A percentile compares a stretch with the other conserved stretches of the same genome.
phyloP scores from a whole-genome alignment of 2,113 vertebrate species.

The Ascaphus truei region DNA sequence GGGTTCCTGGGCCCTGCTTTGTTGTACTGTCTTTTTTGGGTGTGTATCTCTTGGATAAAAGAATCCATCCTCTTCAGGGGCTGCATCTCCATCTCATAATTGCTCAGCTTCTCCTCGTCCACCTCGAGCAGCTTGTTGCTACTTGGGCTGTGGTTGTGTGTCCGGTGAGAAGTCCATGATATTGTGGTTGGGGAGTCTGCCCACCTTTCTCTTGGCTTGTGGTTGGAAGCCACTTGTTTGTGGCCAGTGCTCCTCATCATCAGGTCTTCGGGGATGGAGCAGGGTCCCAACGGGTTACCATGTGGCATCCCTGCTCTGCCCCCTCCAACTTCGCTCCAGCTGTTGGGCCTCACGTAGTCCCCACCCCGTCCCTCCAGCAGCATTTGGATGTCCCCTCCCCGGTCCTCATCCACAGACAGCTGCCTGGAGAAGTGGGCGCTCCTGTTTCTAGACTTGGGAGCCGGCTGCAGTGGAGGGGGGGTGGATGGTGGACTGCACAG shows the following conservation, averaged over 20 bases:
- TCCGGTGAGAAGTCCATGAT: constrained; percentile 83
- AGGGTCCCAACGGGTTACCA: constrained; percentile 65
- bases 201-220: constrained; percentile 85
- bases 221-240: constrained; percentile 76
- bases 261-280: constrained; percentile 73
- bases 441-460: constrained; percentile 69
- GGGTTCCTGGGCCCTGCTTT: constrained; percentile 54
- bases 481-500: constrained; percentile 77
- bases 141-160: constrained; percentile 79
- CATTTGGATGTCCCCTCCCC: constrained; percentile 89
- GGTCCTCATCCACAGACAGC: constrained; percentile 81
- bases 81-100: constrained; percentile 92
- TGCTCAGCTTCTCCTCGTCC: constrained; percentile 81
- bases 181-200: constrained; percentile 70
- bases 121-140: constrained; percentile 78
- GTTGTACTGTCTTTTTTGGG: constrained; percentile 66
- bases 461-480: constrained; percentile 53
- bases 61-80: constrained; percentile 75
- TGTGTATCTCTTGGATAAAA: constrained; percentile 60
- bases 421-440: constrained; percentile 87
- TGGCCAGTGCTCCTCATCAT: constrained; percentile 73
- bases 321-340: constrained; percentile 77
- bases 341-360: constrained; percentile 69
- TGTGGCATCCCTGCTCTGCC: constrained; percentile 50
- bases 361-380: constrained; percentile 82